Conservation (phyloP, 1,140 invertebrate genomes). For the Bombus ignitus region DNA sequence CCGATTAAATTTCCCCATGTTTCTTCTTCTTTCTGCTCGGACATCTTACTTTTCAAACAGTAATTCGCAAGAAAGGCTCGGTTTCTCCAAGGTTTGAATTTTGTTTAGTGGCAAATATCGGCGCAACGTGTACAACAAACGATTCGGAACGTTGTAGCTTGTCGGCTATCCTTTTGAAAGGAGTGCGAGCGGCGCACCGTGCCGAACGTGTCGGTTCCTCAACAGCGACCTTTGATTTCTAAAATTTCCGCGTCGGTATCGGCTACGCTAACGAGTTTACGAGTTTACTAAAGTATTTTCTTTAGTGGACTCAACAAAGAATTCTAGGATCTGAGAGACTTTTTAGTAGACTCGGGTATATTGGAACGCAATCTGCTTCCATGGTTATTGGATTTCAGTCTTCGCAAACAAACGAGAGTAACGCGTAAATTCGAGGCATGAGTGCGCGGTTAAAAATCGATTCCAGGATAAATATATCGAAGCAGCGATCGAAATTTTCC, state of each 20-base stretch:
- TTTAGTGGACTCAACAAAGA: constrained; percentile 44
- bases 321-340: constrained; percentile 39
- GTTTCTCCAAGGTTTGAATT: not conserved
- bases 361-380: constrained; percentile 46
- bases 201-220: too few species aligned
- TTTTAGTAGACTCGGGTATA: constrained; percentile 38
- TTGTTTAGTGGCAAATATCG: not conserved
- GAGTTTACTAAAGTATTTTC: constrained; percentile 59
- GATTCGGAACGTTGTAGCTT: not conserved
- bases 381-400: constrained; percentile 56
- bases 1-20: not conserved
- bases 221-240: constrained; percentile 12
- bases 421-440: constrained; percentile 34
- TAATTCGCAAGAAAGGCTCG: not conserved
- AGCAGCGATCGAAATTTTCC: not conserved
- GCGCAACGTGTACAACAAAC: too few species aligned
- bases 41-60: not conserved
- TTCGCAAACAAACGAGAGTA: constrained; percentile 38
- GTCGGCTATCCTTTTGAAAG: not conserved
- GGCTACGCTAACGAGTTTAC: constrained; percentile 44
- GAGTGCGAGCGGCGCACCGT: not conserved
- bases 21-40: too few species aligned
- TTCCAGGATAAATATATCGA: not conserved
- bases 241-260: constrained; percentile 4
- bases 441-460: constrained; percentile 9